Evolutionary conservation across 2,113 vertebrate species (phyloP).

Genomic region (Hoplias malabaricus): DNA sequence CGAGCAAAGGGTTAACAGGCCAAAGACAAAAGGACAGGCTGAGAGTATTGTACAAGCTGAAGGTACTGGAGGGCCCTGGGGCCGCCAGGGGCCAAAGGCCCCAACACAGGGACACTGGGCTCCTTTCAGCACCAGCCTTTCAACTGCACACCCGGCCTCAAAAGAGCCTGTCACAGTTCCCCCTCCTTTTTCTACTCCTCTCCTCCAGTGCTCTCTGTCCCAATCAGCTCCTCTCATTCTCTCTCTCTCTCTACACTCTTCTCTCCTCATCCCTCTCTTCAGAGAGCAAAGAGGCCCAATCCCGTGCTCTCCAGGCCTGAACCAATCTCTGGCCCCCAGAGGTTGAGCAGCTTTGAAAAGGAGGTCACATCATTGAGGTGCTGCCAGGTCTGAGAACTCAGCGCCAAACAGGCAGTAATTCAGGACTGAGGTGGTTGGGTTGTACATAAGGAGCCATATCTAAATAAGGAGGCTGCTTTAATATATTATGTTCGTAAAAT

Average conservation of each 20-base stretch:
- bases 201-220: constrained; percentile 41
- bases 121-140: constrained; percentile 54
- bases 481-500: background rate
- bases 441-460: background rate
- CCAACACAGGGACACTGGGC: constrained; percentile 53
- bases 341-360: constrained; percentile 54
- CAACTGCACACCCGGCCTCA: constrained; percentile 52
- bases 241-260: constrained; percentile 36
- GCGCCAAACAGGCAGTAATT: constrained; percentile 45
- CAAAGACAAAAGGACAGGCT: constrained; percentile 71
- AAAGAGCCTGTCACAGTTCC: constrained; percentile 58
- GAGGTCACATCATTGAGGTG: constrained; percentile 53
- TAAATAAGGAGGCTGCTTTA: background rate
- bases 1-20: constrained; percentile 69
- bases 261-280: constrained; percentile 45
- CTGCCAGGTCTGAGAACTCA: constrained; percentile 47
- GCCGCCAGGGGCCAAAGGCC: constrained; percentile 62
- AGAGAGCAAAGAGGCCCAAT: constrained; percentile 44
- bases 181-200: constrained; percentile 32
- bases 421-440: background rate
- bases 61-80: constrained; percentile 59
- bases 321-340: constrained; percentile 54
- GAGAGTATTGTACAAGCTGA: constrained; percentile 62
- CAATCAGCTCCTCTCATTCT: constrained; percentile 44
- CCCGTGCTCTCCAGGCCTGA: constrained; percentile 43